Evolutionary conservation across 1,140 invertebrate genomes (phyloP).

Genomic region (Neodiprion lecontei): DNA sequence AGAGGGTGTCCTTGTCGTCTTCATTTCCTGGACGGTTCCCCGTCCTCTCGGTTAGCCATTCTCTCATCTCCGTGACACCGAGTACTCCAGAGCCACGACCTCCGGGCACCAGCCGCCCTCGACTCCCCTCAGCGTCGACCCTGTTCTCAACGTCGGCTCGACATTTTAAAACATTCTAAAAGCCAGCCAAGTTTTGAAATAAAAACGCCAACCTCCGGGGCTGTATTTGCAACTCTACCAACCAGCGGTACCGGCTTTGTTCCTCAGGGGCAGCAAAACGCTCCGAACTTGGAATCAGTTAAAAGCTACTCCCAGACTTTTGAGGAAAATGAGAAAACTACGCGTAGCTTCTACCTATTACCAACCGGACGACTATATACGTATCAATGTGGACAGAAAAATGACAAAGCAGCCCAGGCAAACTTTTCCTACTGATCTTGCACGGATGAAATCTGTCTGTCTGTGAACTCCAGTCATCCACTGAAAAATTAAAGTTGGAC

Average conservation of each 20-base stretch:
- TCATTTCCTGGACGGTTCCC: not conserved
- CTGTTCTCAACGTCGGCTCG: constrained; percentile 8
- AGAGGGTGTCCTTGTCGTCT: not conserved
- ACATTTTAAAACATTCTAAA: constrained; percentile 32
- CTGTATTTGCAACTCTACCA: not conserved
- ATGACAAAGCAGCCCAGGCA: too few species aligned
- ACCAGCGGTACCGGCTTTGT: not conserved
- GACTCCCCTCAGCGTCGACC: constrained; percentile 17
- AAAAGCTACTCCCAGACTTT: not conserved
- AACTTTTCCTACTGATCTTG: too few species aligned
- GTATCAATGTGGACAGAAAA: too few species aligned
- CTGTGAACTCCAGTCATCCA: too few species aligned
- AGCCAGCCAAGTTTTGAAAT: constrained; percentile 19
- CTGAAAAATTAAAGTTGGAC: too few species aligned
- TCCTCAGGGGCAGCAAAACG: not conserved
- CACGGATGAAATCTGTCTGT: too few species aligned
- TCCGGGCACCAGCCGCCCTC: not conserved
- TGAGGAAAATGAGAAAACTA: not conserved
- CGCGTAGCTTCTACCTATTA: not conserved
- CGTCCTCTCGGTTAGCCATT: not conserved
- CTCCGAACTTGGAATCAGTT: not conserved
- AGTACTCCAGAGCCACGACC: constrained; percentile 21
- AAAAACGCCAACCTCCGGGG: constrained; percentile 16
- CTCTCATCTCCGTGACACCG: constrained; percentile 6
- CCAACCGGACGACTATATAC: too few species aligned